Conservation (phyloP, 1,140 invertebrate species). For the Drosophila sulfurigaster region DNA sequence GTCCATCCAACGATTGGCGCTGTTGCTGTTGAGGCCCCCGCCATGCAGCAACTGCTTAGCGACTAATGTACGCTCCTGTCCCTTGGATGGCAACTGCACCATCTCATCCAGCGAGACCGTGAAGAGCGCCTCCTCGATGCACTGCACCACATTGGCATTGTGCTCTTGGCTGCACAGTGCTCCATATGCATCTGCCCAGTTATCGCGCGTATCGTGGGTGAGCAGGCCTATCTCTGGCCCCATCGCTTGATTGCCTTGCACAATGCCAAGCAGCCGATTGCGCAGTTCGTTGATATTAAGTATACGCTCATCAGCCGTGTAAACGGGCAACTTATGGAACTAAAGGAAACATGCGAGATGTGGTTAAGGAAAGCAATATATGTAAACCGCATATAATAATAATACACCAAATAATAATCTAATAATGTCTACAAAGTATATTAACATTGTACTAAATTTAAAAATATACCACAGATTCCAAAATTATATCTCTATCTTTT, state of each 20-base stretch:
- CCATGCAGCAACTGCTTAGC: conserved; percentile 90
- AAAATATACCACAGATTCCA: no score
- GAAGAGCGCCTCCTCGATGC: conserved; percentile 92
- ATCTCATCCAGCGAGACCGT: conserved; percentile 92
- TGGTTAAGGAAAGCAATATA: background rate
- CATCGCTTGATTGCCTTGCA: conserved; percentile 81
- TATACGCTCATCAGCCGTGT: conserved; percentile 86
- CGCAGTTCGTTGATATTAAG: conserved; percentile 36
- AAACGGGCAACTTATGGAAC: conserved; percentile 91
- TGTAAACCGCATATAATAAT: no score
- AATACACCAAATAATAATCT: no score
- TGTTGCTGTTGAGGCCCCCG: conserved; percentile 88
- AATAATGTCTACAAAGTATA: no score
- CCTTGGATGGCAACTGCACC: conserved; percentile 79
- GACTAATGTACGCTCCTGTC: conserved; percentile 81
- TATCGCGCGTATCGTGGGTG: conserved; percentile 92
- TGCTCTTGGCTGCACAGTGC: conserved; percentile 84
- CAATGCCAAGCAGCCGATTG: conserved; percentile 85
- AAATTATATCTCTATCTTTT: no score
- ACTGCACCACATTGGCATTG: conserved; percentile 87
- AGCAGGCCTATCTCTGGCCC: conserved; percentile 90
- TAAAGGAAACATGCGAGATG: conserved; percentile 67
- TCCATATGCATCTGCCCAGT: conserved; percentile 91
- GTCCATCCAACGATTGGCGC: conserved; percentile 95
- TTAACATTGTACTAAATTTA: no score